phyloP scores from a whole-genome alignment of 2,797 vertebrate genomes.

The Mus caroli region DNA sequence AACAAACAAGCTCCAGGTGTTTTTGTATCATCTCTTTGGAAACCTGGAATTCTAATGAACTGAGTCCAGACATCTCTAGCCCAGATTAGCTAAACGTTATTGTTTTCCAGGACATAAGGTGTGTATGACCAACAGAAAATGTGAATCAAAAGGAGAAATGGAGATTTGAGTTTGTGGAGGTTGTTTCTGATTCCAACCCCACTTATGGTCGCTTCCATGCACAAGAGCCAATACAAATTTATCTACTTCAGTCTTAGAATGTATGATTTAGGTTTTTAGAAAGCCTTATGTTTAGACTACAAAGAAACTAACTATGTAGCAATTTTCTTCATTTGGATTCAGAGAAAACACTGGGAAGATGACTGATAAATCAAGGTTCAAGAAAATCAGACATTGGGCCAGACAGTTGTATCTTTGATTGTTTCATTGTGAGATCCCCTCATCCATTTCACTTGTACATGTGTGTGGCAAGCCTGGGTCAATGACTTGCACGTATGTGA shows the following conservation, averaged over 20 bases:
- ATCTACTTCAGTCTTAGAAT: neutral
- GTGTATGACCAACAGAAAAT: neutral
- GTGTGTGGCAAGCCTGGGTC: neutral
- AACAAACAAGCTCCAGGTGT: neutral
- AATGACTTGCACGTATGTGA: neutral
- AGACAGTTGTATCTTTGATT: neutral
- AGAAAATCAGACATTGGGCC: neutral
- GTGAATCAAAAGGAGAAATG: neutral
- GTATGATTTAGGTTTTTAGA: neutral
- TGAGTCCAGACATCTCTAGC: neutral
- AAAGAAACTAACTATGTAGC: neutral
- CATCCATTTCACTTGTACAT: neutral
- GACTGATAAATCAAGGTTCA: neutral
- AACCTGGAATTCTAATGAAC: neutral
- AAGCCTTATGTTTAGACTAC: neutral
- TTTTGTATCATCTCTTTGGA: neutral
- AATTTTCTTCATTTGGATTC: neutral
- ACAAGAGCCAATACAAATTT: neutral
- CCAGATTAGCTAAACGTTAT: neutral
- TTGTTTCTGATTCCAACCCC: neutral
- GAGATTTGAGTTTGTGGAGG: neutral
- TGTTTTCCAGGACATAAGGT: neutral
- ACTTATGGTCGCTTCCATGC: neutral
- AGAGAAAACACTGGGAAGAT: neutral
- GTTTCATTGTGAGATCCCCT: neutral